These are phyloP conservation scores for Enhydra lutris DNA, from an alignment of 2,113 vertebrate species.

Conservation along the genomic window DNA sequence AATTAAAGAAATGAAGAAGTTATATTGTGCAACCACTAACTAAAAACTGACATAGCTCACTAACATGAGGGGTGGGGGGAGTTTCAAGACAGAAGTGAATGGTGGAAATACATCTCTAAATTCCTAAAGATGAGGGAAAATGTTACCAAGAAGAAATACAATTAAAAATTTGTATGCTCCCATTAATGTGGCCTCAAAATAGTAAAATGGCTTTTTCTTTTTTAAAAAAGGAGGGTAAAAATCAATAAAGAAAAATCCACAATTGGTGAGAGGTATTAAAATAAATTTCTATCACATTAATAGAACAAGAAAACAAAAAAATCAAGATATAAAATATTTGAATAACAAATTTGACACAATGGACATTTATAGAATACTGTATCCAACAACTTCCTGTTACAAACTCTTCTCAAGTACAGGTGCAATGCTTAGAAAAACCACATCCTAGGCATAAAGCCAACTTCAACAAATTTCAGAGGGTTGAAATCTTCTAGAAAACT, in stretches of 20 bases:
- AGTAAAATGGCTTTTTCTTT: background rate
- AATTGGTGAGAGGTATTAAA: background rate
- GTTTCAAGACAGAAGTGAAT: background rate
- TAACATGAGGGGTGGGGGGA: background rate
- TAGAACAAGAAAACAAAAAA: background rate
- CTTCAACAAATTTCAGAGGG: background rate
- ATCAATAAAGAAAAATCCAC: background rate
- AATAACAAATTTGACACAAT: background rate
- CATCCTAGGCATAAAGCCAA: background rate
- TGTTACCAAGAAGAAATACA: background rate
- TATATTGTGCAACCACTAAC: background rate
- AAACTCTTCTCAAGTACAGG: background rate
- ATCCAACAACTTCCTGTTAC: background rate
- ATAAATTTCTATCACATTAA: background rate
- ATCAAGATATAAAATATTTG: background rate
- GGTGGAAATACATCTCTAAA: background rate
- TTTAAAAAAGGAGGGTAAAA: background rate
- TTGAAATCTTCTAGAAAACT: background rate
- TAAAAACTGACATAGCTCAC: background rate
- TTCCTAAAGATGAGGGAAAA: background rate
- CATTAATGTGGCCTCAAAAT: background rate
- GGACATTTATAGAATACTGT: background rate
- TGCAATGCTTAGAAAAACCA: background rate
- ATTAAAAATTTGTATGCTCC: background rate
- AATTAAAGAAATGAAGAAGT: background rate